These are phyloP conservation scores for Phalacrocorax pelagicus DNA, from an alignment of 2,113 vertebrate genomes.

Conservation along the genomic window DNA sequence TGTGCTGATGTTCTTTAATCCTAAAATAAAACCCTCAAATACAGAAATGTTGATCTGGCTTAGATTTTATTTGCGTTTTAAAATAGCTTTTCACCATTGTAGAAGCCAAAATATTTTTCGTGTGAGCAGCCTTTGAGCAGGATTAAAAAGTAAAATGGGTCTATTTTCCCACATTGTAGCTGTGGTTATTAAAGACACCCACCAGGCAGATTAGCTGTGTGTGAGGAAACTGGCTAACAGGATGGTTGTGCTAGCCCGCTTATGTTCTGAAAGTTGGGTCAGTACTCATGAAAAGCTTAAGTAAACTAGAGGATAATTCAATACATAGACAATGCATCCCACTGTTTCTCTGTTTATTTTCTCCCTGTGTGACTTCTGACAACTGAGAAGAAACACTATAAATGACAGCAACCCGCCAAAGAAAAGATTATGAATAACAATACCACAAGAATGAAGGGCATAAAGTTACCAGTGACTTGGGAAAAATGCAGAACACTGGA, in stretches of 20 bases:
- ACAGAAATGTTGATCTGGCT: neutral
- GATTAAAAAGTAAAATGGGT: neutral
- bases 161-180: neutral
- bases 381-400: constrained; percentile 11
- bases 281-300: constrained; percentile 17
- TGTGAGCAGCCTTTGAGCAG: neutral
- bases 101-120: constrained; percentile 10
- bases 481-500: neutral
- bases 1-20: neutral
- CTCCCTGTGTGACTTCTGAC: constrained; percentile 52
- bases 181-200: neutral
- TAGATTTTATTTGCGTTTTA: constrained; percentile 11
- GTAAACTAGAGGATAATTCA: constrained; percentile 52
- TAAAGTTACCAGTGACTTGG: constrained; percentile 36
- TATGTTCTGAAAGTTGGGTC: constrained; percentile 24
- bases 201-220: neutral
- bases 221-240: neutral
- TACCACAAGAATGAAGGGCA: constrained; percentile 43
- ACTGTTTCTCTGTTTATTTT: constrained; percentile 62
- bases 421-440: constrained; percentile 62
- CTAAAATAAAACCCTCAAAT: neutral
- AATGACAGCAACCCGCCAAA: constrained; percentile 34
- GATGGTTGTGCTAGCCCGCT: neutral
- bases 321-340: constrained; percentile 40
- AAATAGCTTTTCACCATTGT: constrained; percentile 1